Evolutionary conservation across 2,797 vertebrate genomes (phyloP), one percentile per base, ranked within the genome.

Genomic region (Coccyzus lansbergi): DNA sequence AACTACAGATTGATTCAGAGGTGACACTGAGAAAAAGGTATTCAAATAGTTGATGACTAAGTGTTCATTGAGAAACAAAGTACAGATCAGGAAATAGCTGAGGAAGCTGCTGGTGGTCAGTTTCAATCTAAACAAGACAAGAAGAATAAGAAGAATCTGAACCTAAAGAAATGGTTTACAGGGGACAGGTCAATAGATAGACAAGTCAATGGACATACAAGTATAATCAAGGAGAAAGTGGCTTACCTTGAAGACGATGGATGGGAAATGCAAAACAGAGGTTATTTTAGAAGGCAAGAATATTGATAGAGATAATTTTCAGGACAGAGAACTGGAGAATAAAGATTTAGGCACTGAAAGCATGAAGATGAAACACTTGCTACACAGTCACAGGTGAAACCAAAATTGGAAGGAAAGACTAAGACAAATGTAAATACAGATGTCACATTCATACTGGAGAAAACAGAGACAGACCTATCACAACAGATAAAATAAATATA

Each of bases 1-100:
- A 86, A 36, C 85, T 93, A 91, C 33, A 83, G 79, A 93, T 91
- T 40, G 40, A 58, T 95, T 88, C 83, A 90, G 65, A 91, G 65
- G 62, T 94, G 87, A 87, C 62, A 58, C 26, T 19, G 68, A 92
- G 62, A 80, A 77, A 94, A 91, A 86, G 60, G 16, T 78, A 86
- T 84, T 90, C 58, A 83, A 93, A 85, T 77, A 89, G n/a, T 46
- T 87, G 72, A 90, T 88, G 89, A 83, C 72, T 92, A 92, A 93
- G 65, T 75, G 69, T 58, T 95, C 76, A 80, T 81, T 92, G 52
- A 92, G 69, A 69, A 91, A 21, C 58, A 80, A 86, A 86, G 40
- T 56, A 70, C 52, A 71, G 76, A 87, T 60, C 60, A 78, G 53
- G 53, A 64, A 81, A 89, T 25, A 93, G 26, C 75, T 83, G 34